Conservation (phyloP, 2,113 vertebrate genomes). For the Pelmatolapia mariae region DNA sequence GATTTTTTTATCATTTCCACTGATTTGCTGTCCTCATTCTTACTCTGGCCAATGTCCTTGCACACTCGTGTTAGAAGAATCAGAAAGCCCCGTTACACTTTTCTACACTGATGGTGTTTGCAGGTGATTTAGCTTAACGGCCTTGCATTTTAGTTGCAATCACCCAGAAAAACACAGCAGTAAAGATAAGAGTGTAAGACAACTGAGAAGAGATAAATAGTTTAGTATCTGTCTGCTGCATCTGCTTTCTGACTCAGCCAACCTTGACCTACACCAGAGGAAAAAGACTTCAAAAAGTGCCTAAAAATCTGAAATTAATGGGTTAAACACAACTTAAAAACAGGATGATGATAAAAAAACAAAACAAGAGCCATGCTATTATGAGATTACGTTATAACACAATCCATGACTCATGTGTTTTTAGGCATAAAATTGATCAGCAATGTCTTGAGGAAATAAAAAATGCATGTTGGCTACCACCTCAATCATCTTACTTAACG, state of each 20-base stretch:
- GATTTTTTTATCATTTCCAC: neutral
- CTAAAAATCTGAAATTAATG: neutral
- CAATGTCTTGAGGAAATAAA: neutral
- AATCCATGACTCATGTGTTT: neutral
- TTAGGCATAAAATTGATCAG: neutral
- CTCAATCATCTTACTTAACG: neutral
- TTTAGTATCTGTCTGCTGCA: constrained; percentile 11
- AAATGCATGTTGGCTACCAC: neutral
- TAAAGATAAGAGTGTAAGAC: constrained; percentile 67
- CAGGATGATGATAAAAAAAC: neutral
- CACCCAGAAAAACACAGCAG: constrained; percentile 61
- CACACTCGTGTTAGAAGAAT: neutral
- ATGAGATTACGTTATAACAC: neutral
- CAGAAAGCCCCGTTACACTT: neutral
- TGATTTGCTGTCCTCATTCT: neutral
- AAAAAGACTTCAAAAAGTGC: neutral
- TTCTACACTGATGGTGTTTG: neutral
- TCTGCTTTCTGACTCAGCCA: constrained; percentile 16
- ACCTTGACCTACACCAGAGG: constrained; percentile 58
- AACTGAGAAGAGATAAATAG: constrained; percentile 38
- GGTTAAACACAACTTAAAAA: neutral
- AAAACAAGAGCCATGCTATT: neutral
- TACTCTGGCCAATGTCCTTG: neutral
- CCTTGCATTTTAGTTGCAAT: constrained; percentile 43
- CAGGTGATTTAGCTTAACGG: constrained; percentile 35